A percentile compares a stretch with the other conserved stretches of the same genome.
Conservation (phyloP, 2,888 invertebrate species). For the Ennomos fuscantarius region DNA sequence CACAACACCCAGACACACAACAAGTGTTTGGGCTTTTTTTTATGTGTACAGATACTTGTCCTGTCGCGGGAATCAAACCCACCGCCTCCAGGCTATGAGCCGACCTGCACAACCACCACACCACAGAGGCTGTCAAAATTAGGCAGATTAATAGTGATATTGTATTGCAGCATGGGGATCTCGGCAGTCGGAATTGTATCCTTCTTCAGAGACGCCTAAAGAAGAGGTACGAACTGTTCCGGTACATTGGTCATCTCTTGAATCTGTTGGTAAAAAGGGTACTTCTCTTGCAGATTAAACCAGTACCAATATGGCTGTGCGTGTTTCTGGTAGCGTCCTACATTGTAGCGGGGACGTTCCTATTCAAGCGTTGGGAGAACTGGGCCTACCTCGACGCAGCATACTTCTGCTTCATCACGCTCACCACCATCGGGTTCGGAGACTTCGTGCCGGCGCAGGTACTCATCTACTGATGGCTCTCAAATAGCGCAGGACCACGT, state of each 20-base stretch:
- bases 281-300: constrained; percentile 73
- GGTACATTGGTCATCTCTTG: background rate
- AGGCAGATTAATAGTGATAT: background rate
- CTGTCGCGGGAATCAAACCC: no score
- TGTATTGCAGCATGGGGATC: constrained; percentile 66
- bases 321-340: constrained; percentile 95
- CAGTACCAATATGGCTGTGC: constrained; percentile 96
- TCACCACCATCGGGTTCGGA: constrained; percentile 97
- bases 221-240: constrained; percentile 56
- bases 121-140: no score
- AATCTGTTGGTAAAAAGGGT: background rate
- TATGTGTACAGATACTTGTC: no score
- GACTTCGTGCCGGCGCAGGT: constrained; percentile 95
- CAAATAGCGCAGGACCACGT: no score
- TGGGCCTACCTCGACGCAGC: constrained; percentile 95
- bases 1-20: no score
- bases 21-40: no score
- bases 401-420: constrained; percentile 97
- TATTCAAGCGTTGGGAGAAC: constrained; percentile 93
- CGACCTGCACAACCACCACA: no score
- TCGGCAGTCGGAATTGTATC: constrained; percentile 66
- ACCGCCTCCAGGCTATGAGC: no score
- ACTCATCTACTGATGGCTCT: no score
- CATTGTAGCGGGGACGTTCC: constrained; percentile 94
- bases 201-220: constrained; percentile 56